Evolutionary conservation across 2,797 vertebrate genomes (phyloP).

Genomic region (Sebastes steindachneri): DNA sequence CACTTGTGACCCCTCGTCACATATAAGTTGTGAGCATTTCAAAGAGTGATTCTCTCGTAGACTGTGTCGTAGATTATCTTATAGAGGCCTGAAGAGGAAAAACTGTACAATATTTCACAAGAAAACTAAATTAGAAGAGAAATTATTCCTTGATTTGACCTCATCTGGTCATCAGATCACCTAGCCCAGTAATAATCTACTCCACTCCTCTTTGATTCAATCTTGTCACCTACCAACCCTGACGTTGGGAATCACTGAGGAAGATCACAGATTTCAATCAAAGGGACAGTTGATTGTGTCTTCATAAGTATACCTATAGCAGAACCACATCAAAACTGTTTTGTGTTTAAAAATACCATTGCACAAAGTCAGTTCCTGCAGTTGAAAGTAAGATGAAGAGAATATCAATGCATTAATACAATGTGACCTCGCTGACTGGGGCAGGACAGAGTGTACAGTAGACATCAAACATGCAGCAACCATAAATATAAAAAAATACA

Average conservation of each 20-base stretch:
- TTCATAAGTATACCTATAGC: neutral
- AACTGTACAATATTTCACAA: neutral
- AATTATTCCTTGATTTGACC: neutral
- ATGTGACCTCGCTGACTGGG: neutral
- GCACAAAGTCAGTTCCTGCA: neutral
- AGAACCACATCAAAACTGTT: neutral
- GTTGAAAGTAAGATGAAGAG: constrained; percentile 14
- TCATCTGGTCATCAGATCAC: neutral
- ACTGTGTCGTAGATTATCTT: neutral
- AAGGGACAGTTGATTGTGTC: neutral
- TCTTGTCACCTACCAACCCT: neutral
- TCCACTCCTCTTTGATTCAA: neutral
- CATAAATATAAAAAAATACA: neutral
- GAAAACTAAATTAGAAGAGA: neutral
- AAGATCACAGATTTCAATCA: neutral
- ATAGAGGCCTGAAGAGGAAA: neutral
- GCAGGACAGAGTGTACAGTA: constrained; percentile 7
- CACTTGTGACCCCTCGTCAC: no score
- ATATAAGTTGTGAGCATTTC: no score
- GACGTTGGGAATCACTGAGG: neutral
- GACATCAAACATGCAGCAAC: constrained; percentile 20
- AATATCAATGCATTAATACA: neutral
- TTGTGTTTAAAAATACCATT: neutral
- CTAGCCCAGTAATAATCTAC: neutral
- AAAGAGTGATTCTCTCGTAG: no score